Conservation (phyloP, 2,888 invertebrate genomes). For the Eugnorisma glareosa region DNA sequence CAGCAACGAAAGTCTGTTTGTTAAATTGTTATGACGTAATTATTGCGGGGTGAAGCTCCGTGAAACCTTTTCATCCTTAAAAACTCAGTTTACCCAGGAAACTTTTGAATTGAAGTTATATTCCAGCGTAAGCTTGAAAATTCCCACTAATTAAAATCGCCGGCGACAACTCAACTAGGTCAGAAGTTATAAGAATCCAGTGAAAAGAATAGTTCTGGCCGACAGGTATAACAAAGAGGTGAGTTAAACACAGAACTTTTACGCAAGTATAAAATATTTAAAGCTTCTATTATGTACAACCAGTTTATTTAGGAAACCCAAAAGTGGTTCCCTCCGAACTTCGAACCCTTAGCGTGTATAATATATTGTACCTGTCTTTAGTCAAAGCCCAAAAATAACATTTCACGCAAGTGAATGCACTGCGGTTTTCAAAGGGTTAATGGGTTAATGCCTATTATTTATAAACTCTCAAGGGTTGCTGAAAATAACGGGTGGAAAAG, state of each 20-base stretch:
- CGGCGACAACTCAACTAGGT: constrained; percentile 50
- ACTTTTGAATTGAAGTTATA: constrained; percentile 63
- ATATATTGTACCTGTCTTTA: neutral
- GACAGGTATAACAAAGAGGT: constrained; percentile 43
- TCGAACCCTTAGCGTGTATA: neutral
- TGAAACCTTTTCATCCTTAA: constrained; percentile 50
- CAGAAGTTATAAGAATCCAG: constrained; percentile 37
- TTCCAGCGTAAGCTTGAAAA: constrained; percentile 58
- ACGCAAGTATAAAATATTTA: neutral
- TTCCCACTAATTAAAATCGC: constrained; percentile 70
- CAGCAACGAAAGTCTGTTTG: constrained; percentile 7
- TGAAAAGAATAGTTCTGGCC: constrained; percentile 40
- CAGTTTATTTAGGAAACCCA: neutral
- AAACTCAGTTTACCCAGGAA: constrained; percentile 49
- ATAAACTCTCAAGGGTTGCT: constrained; percentile 6
- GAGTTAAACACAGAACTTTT: neutral
- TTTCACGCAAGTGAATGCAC: neutral
- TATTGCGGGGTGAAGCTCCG: constrained; percentile 37
- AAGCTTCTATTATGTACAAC: neutral
- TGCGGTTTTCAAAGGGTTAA: constrained; percentile 9
- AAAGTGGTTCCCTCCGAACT: too few species aligned
- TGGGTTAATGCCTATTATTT: constrained; percentile 19
- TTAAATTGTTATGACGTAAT: constrained; percentile 38
- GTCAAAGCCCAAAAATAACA: neutral
- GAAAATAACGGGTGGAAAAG: neutral